Evolutionary conservation across 1,140 invertebrate genomes (phyloP).

Genomic region (Rhyzopertha dominica): DNA sequence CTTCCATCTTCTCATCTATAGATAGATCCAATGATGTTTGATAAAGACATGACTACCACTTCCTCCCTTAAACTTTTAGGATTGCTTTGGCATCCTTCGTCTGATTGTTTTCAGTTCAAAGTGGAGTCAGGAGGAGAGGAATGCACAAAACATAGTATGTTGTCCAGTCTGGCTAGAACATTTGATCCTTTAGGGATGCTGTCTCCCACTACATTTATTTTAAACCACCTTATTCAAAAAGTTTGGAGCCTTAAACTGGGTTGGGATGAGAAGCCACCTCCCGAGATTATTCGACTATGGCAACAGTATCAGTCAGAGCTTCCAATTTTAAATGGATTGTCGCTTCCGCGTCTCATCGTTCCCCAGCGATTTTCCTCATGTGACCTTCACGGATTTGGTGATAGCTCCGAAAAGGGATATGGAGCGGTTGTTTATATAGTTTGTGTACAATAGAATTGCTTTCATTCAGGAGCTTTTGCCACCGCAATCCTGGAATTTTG

Average conservation of each 20-base stretch:
- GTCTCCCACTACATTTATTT: neutral
- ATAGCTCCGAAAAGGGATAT: no score
- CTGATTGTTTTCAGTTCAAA: neutral
- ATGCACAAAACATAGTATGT: conserved; percentile 3
- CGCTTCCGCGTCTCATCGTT: no score
- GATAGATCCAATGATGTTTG: neutral
- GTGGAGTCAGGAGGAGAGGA: neutral
- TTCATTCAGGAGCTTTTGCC: no score
- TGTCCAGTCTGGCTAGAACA: neutral
- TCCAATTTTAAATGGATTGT: no score
- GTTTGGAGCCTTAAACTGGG: neutral
- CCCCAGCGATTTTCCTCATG: no score
- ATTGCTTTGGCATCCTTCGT: conserved; percentile 1
- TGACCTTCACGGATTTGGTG: no score
- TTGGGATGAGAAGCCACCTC: conserved; percentile 1
- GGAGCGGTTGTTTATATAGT: no score
- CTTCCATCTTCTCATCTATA: conserved; percentile 3
- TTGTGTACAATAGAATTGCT: no score
- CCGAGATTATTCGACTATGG: conserved; percentile 1
- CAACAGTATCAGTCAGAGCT: neutral
- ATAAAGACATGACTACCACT: neutral
- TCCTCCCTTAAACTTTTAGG: conserved; percentile 1
- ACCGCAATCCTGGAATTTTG: no score
- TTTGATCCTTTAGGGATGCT: neutral
- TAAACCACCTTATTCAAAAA: neutral